phyloP scores from a whole-genome alignment of 2,797 vertebrate genomes.

The Myotis myotis region DNA sequence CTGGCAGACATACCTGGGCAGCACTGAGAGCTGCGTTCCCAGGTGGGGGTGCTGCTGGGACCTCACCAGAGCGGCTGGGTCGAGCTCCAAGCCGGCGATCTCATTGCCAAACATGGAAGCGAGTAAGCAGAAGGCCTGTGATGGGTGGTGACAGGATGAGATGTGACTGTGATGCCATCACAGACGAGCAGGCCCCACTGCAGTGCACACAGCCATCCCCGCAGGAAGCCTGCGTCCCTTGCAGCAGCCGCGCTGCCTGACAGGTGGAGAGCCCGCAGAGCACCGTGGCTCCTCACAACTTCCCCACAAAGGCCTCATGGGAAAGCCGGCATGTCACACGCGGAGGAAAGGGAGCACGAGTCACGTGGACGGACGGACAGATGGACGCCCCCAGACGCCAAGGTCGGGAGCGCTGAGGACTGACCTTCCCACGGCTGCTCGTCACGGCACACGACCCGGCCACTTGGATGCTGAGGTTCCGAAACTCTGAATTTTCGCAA shows the following conservation, averaged over 20 bases:
- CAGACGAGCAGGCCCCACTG: fast-evolving
- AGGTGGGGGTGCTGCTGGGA: conserved; percentile 56
- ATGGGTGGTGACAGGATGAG: neutral
- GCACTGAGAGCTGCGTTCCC: conserved; percentile 80
- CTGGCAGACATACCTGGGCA: conserved; percentile 87
- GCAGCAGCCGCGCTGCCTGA: no score
- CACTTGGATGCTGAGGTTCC: conserved; percentile 84
- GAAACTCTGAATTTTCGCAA: conserved; percentile 78
- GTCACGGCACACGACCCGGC: conserved; percentile 87
- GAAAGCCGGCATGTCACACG: neutral
- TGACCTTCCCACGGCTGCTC: conserved; percentile 81
- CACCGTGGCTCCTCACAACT: neutral
- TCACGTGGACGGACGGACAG: neutral
- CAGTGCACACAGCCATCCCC: neutral
- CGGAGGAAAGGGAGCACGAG: neutral
- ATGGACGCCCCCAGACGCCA: neutral
- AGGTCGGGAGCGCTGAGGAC: conserved; percentile 29
- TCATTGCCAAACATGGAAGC: conserved; percentile 87
- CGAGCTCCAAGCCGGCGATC: conserved; percentile 86
- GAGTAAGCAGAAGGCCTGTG: conserved; percentile 88
- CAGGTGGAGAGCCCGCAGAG: neutral
- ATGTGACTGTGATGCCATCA: fast-evolving
- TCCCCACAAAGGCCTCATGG: neutral
- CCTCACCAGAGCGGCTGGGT: conserved; percentile 45
- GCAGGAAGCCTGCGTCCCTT: neutral